A percentile compares a stretch with the other conserved stretches of the same genome.
These are phyloP conservation scores for Macrochelys suwanniensis DNA, from an alignment of 2,797 vertebrate species.

Conservation along the genomic window DNA sequence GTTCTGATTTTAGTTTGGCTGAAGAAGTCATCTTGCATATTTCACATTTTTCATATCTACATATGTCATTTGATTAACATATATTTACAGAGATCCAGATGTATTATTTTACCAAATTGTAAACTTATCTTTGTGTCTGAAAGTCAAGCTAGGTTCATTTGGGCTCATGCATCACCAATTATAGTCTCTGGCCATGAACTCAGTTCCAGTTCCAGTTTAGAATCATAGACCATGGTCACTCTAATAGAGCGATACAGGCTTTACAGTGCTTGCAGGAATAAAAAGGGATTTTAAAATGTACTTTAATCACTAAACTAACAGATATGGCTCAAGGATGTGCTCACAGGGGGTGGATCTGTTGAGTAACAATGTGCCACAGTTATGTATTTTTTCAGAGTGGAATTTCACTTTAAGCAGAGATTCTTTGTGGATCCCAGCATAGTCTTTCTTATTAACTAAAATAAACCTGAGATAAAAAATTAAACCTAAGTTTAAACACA, in stretches of 20 bases:
- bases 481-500: not conserved
- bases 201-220: not conserved
- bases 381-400: not conserved
- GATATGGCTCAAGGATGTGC: not conserved
- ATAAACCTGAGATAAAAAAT: not conserved
- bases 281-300: not conserved
- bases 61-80: not conserved
- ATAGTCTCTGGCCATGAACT: not conserved
- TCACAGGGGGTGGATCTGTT: not conserved
- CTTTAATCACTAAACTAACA: not conserved
- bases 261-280: not conserved
- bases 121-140: not conserved
- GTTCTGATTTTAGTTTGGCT: not conserved
- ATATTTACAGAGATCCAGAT: not conserved
- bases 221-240: rapidly evolving
- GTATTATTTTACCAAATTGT: not conserved
- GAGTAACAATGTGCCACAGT: not conserved
- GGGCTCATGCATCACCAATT: not conserved
- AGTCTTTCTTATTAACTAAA: not conserved
- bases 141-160: not conserved
- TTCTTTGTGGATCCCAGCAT: not conserved
- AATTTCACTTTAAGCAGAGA: not conserved
- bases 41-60: not conserved
- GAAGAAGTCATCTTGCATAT: not conserved
- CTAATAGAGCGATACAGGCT: not conserved